Conservation (phyloP, 2,113 vertebrate genomes). For the Sclerurus mexicanus region DNA sequence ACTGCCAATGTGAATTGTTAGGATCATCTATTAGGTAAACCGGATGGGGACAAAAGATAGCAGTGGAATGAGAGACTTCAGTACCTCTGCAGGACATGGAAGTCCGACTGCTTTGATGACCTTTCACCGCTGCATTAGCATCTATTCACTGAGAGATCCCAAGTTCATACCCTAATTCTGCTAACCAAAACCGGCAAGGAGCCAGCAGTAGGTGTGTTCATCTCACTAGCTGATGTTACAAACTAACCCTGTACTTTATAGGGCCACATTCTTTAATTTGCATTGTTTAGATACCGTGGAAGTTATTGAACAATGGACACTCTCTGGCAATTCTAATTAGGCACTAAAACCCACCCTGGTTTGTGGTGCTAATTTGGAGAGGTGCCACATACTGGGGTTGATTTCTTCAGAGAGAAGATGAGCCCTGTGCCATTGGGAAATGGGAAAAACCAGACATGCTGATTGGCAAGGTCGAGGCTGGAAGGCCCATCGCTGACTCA, state of each 20-base stretch:
- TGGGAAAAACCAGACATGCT: constrained; percentile 33
- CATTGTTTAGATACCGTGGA: neutral
- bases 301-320: neutral
- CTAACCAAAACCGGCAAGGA: neutral
- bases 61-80: constrained; percentile 1
- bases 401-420: constrained; percentile 17
- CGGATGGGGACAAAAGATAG: constrained; percentile 78
- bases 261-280: neutral
- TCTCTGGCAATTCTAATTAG: neutral
- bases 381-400: neutral
- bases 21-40: constrained; percentile 89
- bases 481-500: constrained; percentile 34
- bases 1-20: constrained; percentile 88
- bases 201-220: neutral
- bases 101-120: constrained; percentile 35
- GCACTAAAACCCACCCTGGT: neutral
- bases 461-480: constrained; percentile 58
- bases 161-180: neutral
- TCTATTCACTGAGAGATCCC: neutral
- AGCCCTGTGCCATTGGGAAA: constrained; percentile 29
- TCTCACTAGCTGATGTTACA: neutral
- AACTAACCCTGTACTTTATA: neutral
- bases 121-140: constrained; percentile 6
- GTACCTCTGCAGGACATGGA: neutral
- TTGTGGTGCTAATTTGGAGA: constrained; percentile 16